These are phyloP conservation scores for Momotus momota DNA, from an alignment of 2,797 vertebrate genomes.

Conservation along the genomic window DNA sequence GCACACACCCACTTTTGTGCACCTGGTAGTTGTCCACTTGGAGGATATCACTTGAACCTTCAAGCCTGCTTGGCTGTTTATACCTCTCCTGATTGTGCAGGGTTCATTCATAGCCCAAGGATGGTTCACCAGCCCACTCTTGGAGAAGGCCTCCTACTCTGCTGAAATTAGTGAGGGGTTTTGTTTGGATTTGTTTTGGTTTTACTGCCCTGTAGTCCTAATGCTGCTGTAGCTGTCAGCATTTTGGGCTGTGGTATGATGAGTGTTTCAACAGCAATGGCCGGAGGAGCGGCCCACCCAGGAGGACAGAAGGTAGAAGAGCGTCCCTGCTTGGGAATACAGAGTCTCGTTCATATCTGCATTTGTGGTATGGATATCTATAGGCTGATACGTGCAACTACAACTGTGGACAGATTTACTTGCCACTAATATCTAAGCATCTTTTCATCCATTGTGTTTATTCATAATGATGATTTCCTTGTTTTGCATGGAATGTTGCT, in stretches of 20 bases:
- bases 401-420: slow-evolving; percentile 15
- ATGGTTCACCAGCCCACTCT: not conserved
- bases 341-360: not conserved
- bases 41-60: not conserved
- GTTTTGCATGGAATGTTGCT: slow-evolving; percentile 19
- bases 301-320: fast-evolving
- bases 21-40: not conserved
- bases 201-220: not conserved
- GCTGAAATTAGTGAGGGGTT: fast-evolving
- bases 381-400: not conserved
- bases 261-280: not conserved
- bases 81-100: not conserved
- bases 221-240: not conserved
- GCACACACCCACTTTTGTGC: not conserved
- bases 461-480: not conserved
- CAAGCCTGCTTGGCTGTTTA: not conserved
- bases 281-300: not conserved
- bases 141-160: not conserved
- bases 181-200: not conserved
- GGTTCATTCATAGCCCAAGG: not conserved
- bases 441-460: not conserved
- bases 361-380: not conserved
- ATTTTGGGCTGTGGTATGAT: not conserved
- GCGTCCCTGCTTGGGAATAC: not conserved
- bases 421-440: not conserved